These are phyloP conservation scores for Resseliella maxima DNA, from an alignment of 2,888 invertebrate species.

Conservation along the genomic window DNA sequence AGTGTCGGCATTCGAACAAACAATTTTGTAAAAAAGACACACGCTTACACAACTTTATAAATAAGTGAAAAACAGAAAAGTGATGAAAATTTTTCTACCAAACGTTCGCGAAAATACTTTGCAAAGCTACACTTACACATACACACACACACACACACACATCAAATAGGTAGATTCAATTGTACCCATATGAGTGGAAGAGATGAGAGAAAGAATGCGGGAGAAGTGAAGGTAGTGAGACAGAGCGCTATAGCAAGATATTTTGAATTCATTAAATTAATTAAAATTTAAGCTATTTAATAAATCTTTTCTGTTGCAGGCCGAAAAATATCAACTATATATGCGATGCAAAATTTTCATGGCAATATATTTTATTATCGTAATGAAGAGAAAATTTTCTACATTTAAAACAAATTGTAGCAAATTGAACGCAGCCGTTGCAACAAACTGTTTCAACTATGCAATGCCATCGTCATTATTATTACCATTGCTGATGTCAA, in stretches of 20 bases:
- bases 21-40: neutral
- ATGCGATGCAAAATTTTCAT: neutral
- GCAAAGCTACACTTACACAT: no score
- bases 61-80: conserved; percentile 17
- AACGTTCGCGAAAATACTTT: neutral
- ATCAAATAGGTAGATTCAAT: conserved; percentile 17
- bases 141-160: neutral
- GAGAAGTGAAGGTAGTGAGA: neutral
- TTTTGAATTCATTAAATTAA: conserved; percentile 54
- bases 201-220: neutral
- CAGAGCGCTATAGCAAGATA: neutral
- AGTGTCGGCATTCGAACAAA: neutral
- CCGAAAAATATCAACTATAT: neutral
- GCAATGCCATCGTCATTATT: neutral
- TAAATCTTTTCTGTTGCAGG: conserved; percentile 25
- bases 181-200: neutral
- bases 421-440: conserved; percentile 53
- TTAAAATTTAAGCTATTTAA: conserved; percentile 54
- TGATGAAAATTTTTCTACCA: neutral
- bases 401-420: conserved; percentile 54
- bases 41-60: conserved; percentile 29
- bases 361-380: neutral
- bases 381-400: conserved; percentile 41
- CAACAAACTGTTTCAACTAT: conserved; percentile 30
- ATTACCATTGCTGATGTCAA: conserved; percentile 30